Evolutionary conservation across 2,113 vertebrate species (phyloP).

Genomic region (Gymnocephalus cernua): DNA sequence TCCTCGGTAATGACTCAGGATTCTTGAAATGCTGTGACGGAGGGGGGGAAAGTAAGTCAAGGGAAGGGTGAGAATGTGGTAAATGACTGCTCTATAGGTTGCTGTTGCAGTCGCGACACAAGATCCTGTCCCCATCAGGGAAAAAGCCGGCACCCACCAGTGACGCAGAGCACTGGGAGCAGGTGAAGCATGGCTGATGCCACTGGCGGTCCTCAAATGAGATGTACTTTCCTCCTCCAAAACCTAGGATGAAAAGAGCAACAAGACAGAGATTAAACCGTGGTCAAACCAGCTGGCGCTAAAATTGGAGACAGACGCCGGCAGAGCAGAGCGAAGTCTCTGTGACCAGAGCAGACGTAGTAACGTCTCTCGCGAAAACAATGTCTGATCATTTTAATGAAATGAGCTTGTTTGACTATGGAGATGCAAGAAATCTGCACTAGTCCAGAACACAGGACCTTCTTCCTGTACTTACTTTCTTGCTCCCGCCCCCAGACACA

Average conservation of each 20-base stretch:
- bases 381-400: no score
- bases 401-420: no score
- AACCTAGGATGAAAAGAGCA: slow-evolving; percentile 83
- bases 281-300: no score
- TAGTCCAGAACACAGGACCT: no score
- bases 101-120: slow-evolving; percentile 94
- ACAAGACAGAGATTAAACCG: neutral
- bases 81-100: slow-evolving; percentile 84
- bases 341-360: no score
- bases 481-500: no score
- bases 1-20: slow-evolving; percentile 44
- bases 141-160: slow-evolving; percentile 97
- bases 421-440: no score
- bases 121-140: slow-evolving; percentile 90
- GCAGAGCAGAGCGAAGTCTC: no score
- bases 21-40: slow-evolving; percentile 48
- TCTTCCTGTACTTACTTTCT: no score
- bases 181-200: slow-evolving; percentile 98
- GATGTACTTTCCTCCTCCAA: slow-evolving; percentile 97
- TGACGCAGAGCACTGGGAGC: slow-evolving; percentile 91
- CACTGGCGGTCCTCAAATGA: slow-evolving; percentile 98
- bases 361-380: no score
- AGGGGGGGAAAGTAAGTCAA: slow-evolving; percentile 10
- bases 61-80: neutral
- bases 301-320: no score